A percentile compares a stretch with the other conserved stretches of the same genome.
These are phyloP conservation scores for Nyctibius grandis DNA, from an alignment of 2,797 vertebrate genomes.

Conservation along the genomic window DNA sequence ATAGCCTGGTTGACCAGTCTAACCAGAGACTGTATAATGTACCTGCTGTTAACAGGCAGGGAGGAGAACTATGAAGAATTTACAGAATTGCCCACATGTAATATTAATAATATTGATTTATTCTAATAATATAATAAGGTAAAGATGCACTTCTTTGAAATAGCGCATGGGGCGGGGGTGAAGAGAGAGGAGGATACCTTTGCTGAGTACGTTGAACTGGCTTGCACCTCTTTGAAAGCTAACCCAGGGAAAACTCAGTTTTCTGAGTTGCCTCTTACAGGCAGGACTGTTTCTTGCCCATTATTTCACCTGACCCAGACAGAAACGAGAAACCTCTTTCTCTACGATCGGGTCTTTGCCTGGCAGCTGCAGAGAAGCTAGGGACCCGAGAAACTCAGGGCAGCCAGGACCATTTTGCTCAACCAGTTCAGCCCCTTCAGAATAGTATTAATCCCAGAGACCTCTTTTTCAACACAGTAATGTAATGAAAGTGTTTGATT, in stretches of 20 bases:
- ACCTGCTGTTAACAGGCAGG: conserved; percentile 48
- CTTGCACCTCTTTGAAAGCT: conserved; percentile 6
- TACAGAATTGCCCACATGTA: conserved; percentile 69
- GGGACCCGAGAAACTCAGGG: background rate
- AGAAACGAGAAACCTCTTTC: conserved; percentile 15
- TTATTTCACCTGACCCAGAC: background rate
- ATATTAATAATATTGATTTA: conserved; percentile 77
- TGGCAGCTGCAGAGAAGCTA: background rate
- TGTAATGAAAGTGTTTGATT: background rate
- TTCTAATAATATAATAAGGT: conserved; percentile 71
- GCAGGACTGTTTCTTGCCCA: background rate
- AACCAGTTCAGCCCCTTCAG: background rate
- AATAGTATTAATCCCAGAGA: background rate
- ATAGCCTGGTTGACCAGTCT: conserved; percentile 74
- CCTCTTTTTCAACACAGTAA: background rate
- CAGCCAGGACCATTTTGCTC: background rate
- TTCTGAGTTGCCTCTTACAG: background rate
- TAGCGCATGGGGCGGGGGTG: background rate
- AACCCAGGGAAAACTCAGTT: background rate
- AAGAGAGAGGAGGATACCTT: background rate
- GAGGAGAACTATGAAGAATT: conserved; percentile 49
- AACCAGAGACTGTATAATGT: conserved; percentile 68
- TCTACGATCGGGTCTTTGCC: background rate
- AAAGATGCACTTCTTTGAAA: conserved; percentile 41
- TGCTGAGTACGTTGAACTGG: background rate